Evolutionary conservation across 53 echinoderm and acorn worm genomes (phyloP).

Genomic region (Arbacia lixula): DNA sequence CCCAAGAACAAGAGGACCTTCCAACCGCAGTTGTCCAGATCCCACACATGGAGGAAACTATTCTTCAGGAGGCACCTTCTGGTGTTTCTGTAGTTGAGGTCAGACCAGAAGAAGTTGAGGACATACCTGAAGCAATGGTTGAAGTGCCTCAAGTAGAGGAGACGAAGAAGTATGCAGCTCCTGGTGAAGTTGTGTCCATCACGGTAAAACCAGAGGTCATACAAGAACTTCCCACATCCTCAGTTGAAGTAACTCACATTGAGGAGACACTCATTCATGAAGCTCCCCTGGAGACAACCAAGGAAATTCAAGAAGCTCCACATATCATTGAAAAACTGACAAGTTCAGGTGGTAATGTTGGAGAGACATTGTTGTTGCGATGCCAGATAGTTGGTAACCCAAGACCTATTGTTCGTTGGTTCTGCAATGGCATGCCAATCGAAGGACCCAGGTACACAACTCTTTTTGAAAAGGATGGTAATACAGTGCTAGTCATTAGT

Average conservation of each 20-base stretch:
- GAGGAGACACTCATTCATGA: neutral
- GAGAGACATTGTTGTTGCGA: conserved; percentile 65
- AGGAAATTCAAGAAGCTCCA: conserved; percentile 20
- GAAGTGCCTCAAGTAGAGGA: neutral
- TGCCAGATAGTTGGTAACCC: conserved; percentile 75
- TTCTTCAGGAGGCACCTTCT: neutral
- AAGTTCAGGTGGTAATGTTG: conserved; percentile 33
- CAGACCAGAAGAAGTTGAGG: neutral
- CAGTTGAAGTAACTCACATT: neutral
- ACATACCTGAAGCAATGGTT: neutral
- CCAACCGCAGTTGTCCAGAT: neutral
- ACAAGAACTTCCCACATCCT: neutral
- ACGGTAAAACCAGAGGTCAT: neutral
- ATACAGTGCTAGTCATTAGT: conserved; percentile 65
- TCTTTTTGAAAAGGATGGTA: conserved; percentile 64
- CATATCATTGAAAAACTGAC: conserved; percentile 15
- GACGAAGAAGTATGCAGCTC: neutral
- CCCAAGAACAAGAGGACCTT: neutral
- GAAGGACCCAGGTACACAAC: conserved; percentile 68
- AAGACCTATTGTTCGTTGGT: conserved; percentile 79
- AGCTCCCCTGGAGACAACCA: neutral
- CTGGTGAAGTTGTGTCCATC: neutral
- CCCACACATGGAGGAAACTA: too few relatives aligned
- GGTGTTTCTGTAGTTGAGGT: conserved; percentile 12
- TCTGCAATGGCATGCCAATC: conserved; percentile 74